phyloP scores from a whole-genome alignment of 2,797 vertebrate species.

The Podargus strigoides region DNA sequence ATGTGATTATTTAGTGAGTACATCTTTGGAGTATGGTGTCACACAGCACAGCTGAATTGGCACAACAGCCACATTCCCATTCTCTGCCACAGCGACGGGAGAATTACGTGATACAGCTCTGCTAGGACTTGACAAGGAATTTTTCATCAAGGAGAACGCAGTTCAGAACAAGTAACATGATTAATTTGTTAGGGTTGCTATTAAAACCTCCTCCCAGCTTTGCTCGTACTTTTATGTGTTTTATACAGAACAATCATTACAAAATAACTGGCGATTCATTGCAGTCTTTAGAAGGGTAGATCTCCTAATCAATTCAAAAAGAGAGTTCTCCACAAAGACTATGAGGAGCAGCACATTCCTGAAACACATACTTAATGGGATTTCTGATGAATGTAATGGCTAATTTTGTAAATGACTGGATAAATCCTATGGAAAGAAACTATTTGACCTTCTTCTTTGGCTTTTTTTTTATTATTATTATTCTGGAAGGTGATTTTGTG shows the following conservation, averaged over 20 bases:
- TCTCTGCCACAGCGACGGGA: not conserved
- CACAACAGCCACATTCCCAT: not conserved
- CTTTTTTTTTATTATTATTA: conserved; percentile 29
- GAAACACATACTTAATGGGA: not conserved
- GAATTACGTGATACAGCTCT: not conserved
- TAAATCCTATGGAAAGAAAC: conserved; percentile 13
- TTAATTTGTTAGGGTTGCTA: not conserved
- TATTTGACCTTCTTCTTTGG: conserved; percentile 41
- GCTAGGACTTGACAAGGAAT: not conserved
- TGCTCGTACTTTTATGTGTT: not conserved
- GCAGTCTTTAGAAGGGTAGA: not conserved
- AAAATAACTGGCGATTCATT: not conserved
- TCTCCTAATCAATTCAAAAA: not conserved
- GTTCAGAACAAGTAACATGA: not conserved
- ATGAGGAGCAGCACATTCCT: conserved; percentile 23
- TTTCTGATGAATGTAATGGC: conserved; percentile 39
- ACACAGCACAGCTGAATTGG: not conserved
- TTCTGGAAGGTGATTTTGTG: conserved; percentile 42
- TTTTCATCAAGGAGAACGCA: not conserved
- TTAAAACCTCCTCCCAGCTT: not conserved
- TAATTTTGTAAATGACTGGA: conserved; percentile 36
- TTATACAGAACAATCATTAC: not conserved
- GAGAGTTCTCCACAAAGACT: not conserved
- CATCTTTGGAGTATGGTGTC: not conserved
- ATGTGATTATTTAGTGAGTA: not conserved